phyloP scores from a whole-genome alignment of 2,888 invertebrate species.

The Sceliomorpha sp. region DNA sequence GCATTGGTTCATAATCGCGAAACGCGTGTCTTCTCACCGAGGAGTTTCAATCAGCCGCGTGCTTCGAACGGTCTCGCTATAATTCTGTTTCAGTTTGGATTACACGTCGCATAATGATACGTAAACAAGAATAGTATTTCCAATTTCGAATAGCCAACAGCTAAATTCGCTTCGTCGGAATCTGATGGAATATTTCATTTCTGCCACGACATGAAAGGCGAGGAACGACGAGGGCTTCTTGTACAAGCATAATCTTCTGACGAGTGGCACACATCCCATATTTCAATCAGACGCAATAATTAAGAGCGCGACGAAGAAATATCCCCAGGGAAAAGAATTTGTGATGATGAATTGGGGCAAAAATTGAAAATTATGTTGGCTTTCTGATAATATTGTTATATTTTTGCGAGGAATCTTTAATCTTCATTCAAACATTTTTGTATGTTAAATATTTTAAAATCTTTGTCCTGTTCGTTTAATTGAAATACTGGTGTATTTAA shows the following conservation, averaged over 20 bases:
- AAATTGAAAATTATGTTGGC: no score
- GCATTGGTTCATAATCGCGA: background rate
- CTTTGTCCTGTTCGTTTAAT: no score
- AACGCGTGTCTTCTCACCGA: conserved; percentile 1
- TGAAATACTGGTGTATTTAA: no score
- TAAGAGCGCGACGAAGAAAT: conserved; percentile 7
- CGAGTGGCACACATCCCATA: conserved; percentile 14
- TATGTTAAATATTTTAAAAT: no score
- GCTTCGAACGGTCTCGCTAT: conserved; percentile 3
- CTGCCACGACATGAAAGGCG: conserved; percentile 6
- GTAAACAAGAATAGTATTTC: conserved; percentile 24
- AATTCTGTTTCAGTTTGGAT: conserved; percentile 10
- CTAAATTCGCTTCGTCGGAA: conserved; percentile 15
- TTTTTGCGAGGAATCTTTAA: no score
- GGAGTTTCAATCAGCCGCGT: no score
- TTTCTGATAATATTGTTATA: no score
- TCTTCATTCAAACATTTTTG: no score
- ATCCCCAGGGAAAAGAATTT: no score
- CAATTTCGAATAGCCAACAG: conserved; percentile 14
- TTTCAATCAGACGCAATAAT: conserved; percentile 11
- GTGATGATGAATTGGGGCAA: no score
- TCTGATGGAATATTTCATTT: conserved; percentile 6
- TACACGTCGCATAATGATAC: conserved; percentile 18
- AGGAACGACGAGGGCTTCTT: conserved; percentile 5
- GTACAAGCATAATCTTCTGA: conserved; percentile 13